Evolutionary conservation across 2,888 invertebrate species (phyloP).

Genomic region (Drosophila prolongata): DNA sequence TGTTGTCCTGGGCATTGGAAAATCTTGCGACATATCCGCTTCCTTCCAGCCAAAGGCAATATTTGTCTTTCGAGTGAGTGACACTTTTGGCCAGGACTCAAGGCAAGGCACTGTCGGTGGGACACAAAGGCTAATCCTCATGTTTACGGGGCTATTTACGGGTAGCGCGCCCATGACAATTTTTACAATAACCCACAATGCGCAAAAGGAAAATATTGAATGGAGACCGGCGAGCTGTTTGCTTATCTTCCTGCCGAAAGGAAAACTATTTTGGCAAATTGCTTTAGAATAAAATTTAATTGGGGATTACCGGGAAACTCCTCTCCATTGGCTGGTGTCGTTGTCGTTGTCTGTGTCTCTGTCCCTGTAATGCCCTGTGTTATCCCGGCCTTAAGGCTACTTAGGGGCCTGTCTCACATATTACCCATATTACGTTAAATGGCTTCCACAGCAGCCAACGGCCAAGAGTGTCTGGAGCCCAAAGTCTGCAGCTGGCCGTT

Average conservation of each 20-base stretch:
- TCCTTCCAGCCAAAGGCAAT: constrained; percentile 67
- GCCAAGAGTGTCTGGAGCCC: constrained; percentile 13
- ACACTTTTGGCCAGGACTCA: constrained; percentile 65
- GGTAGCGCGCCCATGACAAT: constrained; percentile 66
- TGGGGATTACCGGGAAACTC: constrained; percentile 75
- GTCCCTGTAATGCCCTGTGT: constrained; percentile 72
- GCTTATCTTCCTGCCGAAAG: constrained; percentile 64
- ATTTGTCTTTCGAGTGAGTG: constrained; percentile 72
- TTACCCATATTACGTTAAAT: constrained; percentile 76
- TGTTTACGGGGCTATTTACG: constrained; percentile 80
- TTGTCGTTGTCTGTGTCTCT: constrained; percentile 33
- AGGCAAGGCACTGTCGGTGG: constrained; percentile 1
- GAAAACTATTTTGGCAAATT: constrained; percentile 79
- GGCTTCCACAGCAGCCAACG: constrained; percentile 43
- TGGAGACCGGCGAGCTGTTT: constrained; percentile 55
- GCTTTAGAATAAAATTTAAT: constrained; percentile 82
- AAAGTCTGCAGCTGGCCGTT: constrained; percentile 47
- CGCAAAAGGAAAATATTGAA: constrained; percentile 48
- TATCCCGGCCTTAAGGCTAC: constrained; percentile 79
- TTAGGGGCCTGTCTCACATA: constrained; percentile 80
- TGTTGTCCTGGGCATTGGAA: constrained; percentile 43
- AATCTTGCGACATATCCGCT: constrained; percentile 81
- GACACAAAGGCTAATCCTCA: constrained; percentile 78
- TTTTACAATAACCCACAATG: constrained; percentile 66
- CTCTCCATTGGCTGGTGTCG: constrained; percentile 11